Conservation (phyloP, 2,888 invertebrate species). For the Drosophila incognita region DNA sequence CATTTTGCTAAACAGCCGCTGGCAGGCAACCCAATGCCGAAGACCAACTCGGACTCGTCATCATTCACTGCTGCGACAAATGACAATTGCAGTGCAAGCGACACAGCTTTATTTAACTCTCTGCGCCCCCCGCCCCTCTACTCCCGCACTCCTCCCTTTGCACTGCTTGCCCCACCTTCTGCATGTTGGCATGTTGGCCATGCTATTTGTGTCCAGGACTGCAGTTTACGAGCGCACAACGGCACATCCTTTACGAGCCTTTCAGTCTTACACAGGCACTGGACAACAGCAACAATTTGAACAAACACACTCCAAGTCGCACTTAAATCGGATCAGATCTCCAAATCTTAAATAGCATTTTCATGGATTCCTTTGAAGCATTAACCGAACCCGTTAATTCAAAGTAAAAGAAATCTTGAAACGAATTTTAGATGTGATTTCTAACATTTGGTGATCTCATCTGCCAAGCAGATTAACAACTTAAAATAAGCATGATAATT, state of each 20-base stretch:
- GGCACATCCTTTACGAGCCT: conserved; percentile 36
- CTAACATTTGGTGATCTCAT: not conserved
- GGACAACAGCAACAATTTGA: conserved; percentile 1
- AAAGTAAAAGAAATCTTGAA: not conserved
- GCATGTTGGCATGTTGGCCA: conserved; percentile 1
- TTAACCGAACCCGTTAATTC: not conserved
- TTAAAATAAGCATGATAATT: not conserved
- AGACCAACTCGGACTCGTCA: conserved; percentile 48
- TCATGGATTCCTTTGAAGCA: not conserved
- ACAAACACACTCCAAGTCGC: not conserved
- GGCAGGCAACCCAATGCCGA: conserved; percentile 38
- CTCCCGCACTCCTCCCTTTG: not conserved
- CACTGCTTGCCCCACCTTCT: not conserved
- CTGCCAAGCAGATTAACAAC: not conserved
- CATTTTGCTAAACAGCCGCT: conserved; percentile 69
- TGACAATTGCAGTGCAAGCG: conserved; percentile 78
- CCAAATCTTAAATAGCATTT: not conserved
- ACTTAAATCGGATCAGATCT: not conserved
- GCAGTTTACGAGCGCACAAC: conserved; percentile 46
- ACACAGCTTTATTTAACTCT: conserved; percentile 39
- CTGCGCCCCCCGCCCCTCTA: not conserved
- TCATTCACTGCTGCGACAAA: conserved; percentile 63
- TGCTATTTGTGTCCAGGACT: conserved; percentile 29
- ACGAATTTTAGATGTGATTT: not conserved
- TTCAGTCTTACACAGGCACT: not conserved